A percentile compares a stretch with the other conserved stretches of the same genome.
Conservation (phyloP, 30 jellyfish, hydroid and myxozoan genomes). For the Aurelia sp. region DNA sequence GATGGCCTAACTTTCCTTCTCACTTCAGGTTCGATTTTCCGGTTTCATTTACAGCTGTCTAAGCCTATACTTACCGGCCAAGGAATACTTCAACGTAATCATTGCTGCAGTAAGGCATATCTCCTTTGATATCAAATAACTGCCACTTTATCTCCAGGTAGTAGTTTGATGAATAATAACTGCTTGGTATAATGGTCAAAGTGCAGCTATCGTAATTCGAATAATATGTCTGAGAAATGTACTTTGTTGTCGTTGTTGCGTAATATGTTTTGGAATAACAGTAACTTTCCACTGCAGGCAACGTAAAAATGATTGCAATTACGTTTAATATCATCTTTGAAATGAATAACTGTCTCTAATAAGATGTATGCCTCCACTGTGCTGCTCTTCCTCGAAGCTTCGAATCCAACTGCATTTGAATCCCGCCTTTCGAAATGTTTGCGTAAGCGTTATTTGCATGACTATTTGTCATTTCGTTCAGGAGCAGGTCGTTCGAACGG, state of each 20-base stretch:
- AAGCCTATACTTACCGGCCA: not conserved
- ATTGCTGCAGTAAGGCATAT: not conserved
- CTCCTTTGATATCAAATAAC: slow-evolving; percentile 1
- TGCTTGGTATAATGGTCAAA: not conserved
- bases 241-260: not conserved
- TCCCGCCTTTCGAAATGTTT: too few relatives aligned
- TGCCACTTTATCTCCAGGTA: not conserved
- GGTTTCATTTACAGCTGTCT: not conserved
- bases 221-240: not conserved
- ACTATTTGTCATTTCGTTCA: too few relatives aligned
- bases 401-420: too few relatives aligned
- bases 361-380: too few relatives aligned
- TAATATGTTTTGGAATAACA: not conserved
- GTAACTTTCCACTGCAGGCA: not conserved
- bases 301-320: not conserved
- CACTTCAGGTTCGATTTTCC: too few relatives aligned
- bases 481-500: too few relatives aligned
- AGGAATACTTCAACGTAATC: not conserved
- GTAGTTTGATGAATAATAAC: not conserved
- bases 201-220: not conserved
- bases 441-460: too few relatives aligned
- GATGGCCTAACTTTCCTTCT: too few relatives aligned
- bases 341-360: too few relatives aligned
- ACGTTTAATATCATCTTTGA: not conserved
- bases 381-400: too few relatives aligned